Conservation (phyloP, 2,797 vertebrate genomes). For the Triplophysa yarkandensis region DNA sequence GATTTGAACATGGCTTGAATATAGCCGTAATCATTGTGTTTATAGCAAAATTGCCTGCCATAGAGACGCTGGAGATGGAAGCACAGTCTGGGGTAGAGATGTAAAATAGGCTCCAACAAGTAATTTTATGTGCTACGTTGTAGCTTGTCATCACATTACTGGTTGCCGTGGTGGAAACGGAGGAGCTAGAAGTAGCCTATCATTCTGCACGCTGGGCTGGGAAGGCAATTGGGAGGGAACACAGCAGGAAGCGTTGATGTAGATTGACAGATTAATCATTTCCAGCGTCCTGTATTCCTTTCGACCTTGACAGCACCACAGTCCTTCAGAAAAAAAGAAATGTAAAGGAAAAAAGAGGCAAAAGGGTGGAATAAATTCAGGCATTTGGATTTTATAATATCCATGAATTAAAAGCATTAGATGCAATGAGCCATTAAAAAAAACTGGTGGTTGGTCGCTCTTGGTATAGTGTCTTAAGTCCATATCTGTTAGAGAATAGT, state of each 20-base stretch:
- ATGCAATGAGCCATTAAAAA: slow-evolving; percentile 22
- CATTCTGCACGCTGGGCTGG: slow-evolving; percentile 64
- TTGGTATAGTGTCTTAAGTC: slow-evolving; percentile 30
- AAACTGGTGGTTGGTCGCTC: slow-evolving; percentile 30
- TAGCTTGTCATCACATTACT: slow-evolving; percentile 58
- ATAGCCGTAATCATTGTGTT: slow-evolving; percentile 60
- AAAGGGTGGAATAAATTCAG: slow-evolving; percentile 45
- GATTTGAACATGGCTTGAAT: slow-evolving; percentile 50
- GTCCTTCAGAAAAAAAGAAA: slow-evolving; percentile 40
- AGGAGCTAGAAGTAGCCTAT: slow-evolving; percentile 67
- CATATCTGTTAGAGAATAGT: slow-evolving; percentile 5
- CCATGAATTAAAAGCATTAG: slow-evolving; percentile 51
- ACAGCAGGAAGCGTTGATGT: slow-evolving; percentile 70
- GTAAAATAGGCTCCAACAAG: slow-evolving; percentile 63
- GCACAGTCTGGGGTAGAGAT: slow-evolving; percentile 51
- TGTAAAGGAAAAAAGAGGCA: slow-evolving; percentile 29
- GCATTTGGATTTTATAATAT: slow-evolving; percentile 46
- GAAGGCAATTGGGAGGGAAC: slow-evolving; percentile 69
- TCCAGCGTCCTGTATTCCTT: slow-evolving; percentile 63
- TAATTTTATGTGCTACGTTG: slow-evolving; percentile 67
- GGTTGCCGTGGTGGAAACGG: slow-evolving; percentile 59
- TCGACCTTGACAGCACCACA: slow-evolving; percentile 77
- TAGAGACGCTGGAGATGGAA: slow-evolving; percentile 44
- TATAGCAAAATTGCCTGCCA: slow-evolving; percentile 52
- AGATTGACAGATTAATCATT: slow-evolving; percentile 85